Evolutionary conservation across 1,140 invertebrate species (phyloP).

Genomic region (Nephila pilipes): DNA sequence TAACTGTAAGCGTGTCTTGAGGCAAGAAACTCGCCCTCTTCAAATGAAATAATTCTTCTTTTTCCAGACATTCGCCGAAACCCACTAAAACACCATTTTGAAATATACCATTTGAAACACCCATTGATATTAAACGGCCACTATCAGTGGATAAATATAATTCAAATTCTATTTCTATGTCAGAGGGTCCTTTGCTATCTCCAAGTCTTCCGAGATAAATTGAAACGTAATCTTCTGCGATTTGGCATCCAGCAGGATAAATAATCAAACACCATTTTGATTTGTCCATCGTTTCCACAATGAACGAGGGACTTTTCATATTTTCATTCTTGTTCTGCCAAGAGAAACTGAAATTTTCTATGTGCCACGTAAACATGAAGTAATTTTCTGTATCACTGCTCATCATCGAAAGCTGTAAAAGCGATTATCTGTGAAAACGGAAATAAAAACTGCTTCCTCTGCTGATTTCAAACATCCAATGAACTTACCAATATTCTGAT

Average conservation of each 20-base stretch:
- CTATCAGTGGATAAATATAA: not conserved
- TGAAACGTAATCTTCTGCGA: no score
- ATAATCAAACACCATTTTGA: not conserved
- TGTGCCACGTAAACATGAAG: not conserved
- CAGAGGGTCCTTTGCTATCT: rapidly evolving
- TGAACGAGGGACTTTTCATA: not conserved
- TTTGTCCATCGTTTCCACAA: not conserved
- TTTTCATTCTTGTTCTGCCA: not conserved
- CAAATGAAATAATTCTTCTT: not conserved
- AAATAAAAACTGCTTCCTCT: no score
- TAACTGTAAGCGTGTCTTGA: not conserved
- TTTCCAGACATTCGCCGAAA: no score
- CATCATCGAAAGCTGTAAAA: no score
- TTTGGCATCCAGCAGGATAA: not conserved
- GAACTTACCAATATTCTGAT: no score
- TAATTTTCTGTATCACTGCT: no score
- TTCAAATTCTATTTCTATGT: not conserved
- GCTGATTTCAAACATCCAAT: no score
- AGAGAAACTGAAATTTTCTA: not conserved
- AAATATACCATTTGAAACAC: not conserved
- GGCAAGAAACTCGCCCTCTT: not conserved
- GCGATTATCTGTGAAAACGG: no score
- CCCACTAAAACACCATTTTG: no score
- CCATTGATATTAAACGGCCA: no score
- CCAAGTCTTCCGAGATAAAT: no score